Evolutionary conservation across 2,113 vertebrate species (phyloP).

Genomic region (Vulpes ferrilata): DNA sequence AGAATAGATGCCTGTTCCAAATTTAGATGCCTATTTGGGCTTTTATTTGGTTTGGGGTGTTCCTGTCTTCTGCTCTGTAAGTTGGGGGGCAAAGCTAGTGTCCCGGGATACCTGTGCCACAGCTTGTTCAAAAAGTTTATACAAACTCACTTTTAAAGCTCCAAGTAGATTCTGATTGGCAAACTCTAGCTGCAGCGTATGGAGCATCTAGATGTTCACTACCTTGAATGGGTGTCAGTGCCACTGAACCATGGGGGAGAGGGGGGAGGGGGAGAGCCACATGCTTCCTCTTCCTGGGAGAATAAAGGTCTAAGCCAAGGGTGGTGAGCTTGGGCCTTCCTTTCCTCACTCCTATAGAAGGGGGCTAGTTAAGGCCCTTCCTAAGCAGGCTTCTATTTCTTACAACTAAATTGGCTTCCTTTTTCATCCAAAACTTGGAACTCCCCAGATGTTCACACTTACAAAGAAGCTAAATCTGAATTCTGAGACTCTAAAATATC

Average conservation of each 20-base stretch:
- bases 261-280: not conserved
- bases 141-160: slow-evolving; percentile 13
- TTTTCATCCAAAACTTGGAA: slow-evolving; percentile 54
- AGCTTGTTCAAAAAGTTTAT: slow-evolving; percentile 10
- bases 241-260: not conserved
- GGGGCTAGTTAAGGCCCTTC: not conserved
- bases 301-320: not conserved
- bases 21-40: slow-evolving; percentile 32
- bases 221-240: slow-evolving; percentile 17
- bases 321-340: not conserved
- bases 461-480: slow-evolving; percentile 41
- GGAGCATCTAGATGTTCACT: not conserved
- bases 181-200: not conserved
- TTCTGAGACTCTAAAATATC: slow-evolving; percentile 45
- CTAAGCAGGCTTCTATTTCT: slow-evolving; percentile 32
- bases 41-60: slow-evolving; percentile 59
- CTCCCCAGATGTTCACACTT: not conserved
- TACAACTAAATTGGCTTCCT: slow-evolving; percentile 27
- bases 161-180: not conserved
- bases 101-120: slow-evolving; percentile 57
- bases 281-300: not conserved
- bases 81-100: slow-evolving; percentile 19
- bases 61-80: slow-evolving; percentile 67
- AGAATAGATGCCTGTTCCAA: slow-evolving; percentile 58
- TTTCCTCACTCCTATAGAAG: not conserved